Conservation (phyloP, 2,113 vertebrate genomes). For the Leiothrix lutea region DNA sequence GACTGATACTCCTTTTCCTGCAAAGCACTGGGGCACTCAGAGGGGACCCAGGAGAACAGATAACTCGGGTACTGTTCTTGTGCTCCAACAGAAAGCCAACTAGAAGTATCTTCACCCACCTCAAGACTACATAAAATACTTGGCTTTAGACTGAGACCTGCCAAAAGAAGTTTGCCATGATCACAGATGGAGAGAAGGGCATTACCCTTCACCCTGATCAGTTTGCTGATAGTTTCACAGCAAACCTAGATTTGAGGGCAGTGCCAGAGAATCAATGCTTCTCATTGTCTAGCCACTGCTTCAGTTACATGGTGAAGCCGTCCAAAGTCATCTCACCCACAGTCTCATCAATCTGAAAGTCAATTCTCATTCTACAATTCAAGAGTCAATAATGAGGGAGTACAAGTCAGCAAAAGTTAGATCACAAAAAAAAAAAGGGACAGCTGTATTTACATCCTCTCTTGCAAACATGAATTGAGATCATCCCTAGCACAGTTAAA, state of each 20-base stretch:
- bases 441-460: background rate
- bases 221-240: background rate
- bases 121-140: background rate
- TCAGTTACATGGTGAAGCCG: background rate
- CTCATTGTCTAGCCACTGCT: background rate
- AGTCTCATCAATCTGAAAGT: background rate
- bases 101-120: background rate
- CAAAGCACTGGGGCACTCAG: background rate
- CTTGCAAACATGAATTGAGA: background rate
- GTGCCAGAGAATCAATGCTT: background rate
- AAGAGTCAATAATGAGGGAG: background rate
- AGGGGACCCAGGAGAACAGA: background rate
- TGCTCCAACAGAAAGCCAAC: background rate
- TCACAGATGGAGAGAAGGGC: background rate
- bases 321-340: background rate
- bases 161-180: background rate
- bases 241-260: background rate
- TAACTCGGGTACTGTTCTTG: rapidly evolving
- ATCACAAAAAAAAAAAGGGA: background rate
- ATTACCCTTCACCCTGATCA: background rate
- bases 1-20: background rate
- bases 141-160: background rate
- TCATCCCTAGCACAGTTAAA: background rate
- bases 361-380: background rate
- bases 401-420: background rate